These are phyloP conservation scores for Crypturellus undulatus DNA, from an alignment of 2,113 vertebrate species.

Conservation along the genomic window DNA sequence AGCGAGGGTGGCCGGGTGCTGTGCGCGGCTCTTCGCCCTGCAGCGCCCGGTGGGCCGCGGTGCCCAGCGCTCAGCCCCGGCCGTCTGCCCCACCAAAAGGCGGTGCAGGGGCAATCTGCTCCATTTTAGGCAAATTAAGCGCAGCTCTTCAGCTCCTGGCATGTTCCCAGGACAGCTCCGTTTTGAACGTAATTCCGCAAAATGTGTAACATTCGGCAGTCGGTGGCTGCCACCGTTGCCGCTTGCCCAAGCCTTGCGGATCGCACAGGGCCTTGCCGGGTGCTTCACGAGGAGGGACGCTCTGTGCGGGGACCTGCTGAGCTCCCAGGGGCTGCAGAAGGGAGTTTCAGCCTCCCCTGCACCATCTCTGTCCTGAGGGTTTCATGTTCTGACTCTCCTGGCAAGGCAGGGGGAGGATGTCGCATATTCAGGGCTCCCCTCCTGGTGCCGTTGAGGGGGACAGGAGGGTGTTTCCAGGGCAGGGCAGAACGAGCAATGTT, in stretches of 20 bases:
- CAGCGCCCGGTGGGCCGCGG: not conserved
- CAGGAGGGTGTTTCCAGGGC: conserved; percentile 57
- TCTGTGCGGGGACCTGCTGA: conserved; percentile 1
- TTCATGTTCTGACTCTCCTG: not conserved
- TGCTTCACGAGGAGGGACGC: not conserved
- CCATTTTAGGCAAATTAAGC: conserved; percentile 63
- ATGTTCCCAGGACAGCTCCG: not conserved
- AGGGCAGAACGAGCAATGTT: conserved; percentile 68
- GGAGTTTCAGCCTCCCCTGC: conserved; percentile 23
- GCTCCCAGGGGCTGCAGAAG: not conserved
- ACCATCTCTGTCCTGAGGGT: conserved; percentile 12
- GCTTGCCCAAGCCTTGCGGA: not conserved
- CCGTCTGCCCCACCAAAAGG: conserved; percentile 47
- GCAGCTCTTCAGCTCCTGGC: conserved; percentile 55
- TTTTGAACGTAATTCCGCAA: conserved; percentile 48
- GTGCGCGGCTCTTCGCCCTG: not conserved
- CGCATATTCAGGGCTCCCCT: not conserved
- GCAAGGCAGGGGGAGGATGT: not conserved
- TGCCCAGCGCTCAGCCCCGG: not conserved
- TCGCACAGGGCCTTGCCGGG: not conserved
- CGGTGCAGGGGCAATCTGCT: conserved; percentile 56
- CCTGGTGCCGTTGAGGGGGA: conserved; percentile 32
- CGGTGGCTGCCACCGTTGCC: not conserved
- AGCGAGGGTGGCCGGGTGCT: not conserved
- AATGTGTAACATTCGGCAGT: conserved; percentile 18